Evolutionary conservation across 2,797 vertebrate species (phyloP).

Genomic region (Enteromius treurensis): DNA sequence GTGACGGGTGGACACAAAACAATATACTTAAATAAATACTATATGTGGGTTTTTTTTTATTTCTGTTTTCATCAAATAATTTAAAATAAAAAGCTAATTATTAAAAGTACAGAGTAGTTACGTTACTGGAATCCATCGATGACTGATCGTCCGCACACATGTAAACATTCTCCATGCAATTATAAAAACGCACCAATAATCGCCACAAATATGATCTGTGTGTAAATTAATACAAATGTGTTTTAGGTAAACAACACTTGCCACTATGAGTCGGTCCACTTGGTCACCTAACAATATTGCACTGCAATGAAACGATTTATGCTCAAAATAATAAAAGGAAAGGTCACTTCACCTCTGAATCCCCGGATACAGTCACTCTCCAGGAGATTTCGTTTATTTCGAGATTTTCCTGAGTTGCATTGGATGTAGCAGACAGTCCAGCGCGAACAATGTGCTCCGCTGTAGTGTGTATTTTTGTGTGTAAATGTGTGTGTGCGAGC

Average conservation of each 20-base stretch:
- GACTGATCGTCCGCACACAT: neutral
- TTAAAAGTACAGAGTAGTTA: neutral
- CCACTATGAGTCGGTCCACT: conserved; percentile 65
- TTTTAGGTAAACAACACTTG: conserved; percentile 74
- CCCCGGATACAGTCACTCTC: conserved; percentile 6
- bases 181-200: neutral
- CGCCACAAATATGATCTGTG: neutral
- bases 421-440: conserved; percentile 65
- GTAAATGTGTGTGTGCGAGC: conserved; percentile 63
- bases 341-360: conserved; percentile 19
- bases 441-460: conserved; percentile 79
- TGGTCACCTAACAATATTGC: conserved; percentile 60
- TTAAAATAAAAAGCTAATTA: neutral
- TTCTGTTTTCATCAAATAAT: neutral
- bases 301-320: conserved; percentile 51
- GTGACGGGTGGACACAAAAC: neutral
- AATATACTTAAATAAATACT: neutral
- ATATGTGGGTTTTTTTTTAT: neutral
- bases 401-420: conserved; percentile 61
- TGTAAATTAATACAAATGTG: conserved; percentile 45
- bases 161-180: neutral
- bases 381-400: conserved; percentile 55
- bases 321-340: neutral
- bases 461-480: conserved; percentile 63
- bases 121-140: neutral